phyloP scores from a whole-genome alignment of 2,888 invertebrate genomes.

The Chymomyza fuscimana region DNA sequence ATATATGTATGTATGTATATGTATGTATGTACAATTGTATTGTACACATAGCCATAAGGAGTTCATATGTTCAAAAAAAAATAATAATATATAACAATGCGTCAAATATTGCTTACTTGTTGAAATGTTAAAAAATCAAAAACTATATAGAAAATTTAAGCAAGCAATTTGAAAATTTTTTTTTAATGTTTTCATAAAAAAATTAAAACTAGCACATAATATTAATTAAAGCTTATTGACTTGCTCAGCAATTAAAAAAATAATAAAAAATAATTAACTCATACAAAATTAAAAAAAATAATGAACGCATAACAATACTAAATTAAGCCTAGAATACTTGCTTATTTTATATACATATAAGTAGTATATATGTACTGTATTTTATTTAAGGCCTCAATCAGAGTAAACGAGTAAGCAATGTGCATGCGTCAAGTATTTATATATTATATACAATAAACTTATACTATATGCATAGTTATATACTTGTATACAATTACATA shows the following conservation, averaged over 20 bases:
- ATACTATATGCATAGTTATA: slow-evolving; percentile 20
- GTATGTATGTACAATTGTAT: too few species aligned
- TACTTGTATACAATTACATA: slow-evolving; percentile 37
- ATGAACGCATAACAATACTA: background rate
- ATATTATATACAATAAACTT: slow-evolving; percentile 31
- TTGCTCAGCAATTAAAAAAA: background rate
- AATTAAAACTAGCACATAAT: background rate
- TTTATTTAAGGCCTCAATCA: background rate
- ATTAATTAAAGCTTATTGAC: background rate
- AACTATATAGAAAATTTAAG: background rate
- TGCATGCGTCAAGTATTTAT: slow-evolving; percentile 31
- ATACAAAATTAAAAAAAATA: background rate
- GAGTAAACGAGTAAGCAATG: slow-evolving; percentile 31
- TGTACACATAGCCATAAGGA: slow-evolving; percentile 9
- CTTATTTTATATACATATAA: background rate
- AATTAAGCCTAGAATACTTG: background rate
- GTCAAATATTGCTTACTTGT: slow-evolving; percentile 52
- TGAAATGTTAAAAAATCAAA: slow-evolving; percentile 31
- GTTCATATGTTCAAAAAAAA: background rate
- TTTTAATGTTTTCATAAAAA: background rate
- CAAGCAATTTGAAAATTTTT: background rate
- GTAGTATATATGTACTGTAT: background rate
- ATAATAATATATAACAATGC: slow-evolving; percentile 23
- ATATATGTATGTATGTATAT: slow-evolving; percentile 2
- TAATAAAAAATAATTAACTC: background rate